Evolutionary conservation across 2,797 vertebrate genomes (phyloP).

Genomic region (Oreonectes daqikongensis): DNA sequence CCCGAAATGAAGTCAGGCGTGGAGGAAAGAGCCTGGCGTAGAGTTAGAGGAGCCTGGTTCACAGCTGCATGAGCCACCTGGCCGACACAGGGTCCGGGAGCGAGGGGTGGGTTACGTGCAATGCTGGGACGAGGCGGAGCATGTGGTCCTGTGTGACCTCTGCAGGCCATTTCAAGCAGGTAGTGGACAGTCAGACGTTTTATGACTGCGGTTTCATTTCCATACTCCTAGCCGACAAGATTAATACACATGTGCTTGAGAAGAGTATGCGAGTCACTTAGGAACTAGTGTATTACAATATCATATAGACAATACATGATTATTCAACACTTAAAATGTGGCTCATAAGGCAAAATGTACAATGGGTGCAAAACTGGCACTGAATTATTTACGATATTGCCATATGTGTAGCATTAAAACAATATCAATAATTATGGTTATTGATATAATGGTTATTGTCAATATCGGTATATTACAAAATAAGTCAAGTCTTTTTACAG

Average conservation of each 20-base stretch:
- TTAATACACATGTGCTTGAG: too few species aligned
- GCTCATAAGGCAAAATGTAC: too few species aligned
- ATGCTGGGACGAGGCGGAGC: not conserved
- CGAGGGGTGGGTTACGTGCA: conserved; percentile 33
- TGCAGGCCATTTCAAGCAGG: not conserved
- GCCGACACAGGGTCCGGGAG: conserved; percentile 21
- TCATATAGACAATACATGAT: too few species aligned
- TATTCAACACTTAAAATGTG: too few species aligned
- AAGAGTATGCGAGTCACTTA: too few species aligned
- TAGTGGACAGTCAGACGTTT: not conserved
- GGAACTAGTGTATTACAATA: too few species aligned
- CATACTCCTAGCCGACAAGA: not conserved
- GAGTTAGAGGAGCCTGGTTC: conserved; percentile 20
- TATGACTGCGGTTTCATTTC: not conserved
- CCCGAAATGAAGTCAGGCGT: conserved; percentile 50
- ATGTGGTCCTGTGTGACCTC: conserved; percentile 19
- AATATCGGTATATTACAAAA: too few species aligned
- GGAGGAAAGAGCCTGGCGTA: conserved; percentile 50
- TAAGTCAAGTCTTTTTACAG: not conserved
- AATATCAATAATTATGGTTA: too few species aligned
- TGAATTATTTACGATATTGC: too few species aligned
- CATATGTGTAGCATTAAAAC: too few species aligned
- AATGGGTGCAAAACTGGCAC: too few species aligned
- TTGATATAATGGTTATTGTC: too few species aligned
- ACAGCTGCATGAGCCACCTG: conserved; percentile 57